Conservation (phyloP, 2,888 invertebrate species). For the Augochlorella aurata region DNA sequence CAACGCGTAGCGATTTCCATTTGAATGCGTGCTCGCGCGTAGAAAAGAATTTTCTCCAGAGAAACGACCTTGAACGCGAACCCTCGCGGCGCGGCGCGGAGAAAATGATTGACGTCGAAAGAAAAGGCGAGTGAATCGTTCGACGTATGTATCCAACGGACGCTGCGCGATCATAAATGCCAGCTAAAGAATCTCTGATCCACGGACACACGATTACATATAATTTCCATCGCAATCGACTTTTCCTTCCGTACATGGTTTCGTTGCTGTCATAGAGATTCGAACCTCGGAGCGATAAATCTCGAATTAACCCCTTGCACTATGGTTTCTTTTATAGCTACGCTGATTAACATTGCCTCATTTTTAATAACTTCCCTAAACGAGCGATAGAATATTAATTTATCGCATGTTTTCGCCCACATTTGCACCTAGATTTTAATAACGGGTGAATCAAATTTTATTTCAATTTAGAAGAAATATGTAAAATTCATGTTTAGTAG, state of each 20-base stretch:
- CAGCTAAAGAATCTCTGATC: not conserved
- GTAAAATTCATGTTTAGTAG: too few relatives aligned
- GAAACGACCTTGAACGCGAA: slow-evolving; percentile 11
- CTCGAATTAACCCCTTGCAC: too few relatives aligned
- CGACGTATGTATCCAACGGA: not conserved
- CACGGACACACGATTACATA: not conserved
- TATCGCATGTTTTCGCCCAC: too few relatives aligned
- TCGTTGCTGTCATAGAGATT: not conserved
- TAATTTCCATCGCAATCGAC: not conserved
- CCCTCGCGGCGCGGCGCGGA: not conserved
- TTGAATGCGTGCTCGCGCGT: not conserved
- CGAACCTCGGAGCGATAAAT: too few relatives aligned
- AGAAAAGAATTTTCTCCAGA: slow-evolving; percentile 26
- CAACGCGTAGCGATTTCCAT: slow-evolving; percentile 38
- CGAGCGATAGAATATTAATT: too few relatives aligned
- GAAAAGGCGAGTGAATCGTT: not conserved
- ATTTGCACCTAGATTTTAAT: too few relatives aligned
- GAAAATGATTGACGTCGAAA: not conserved
- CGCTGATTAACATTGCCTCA: too few relatives aligned
- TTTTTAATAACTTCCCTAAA: too few relatives aligned
- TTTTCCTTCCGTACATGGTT: not conserved
- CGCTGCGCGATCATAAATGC: not conserved
- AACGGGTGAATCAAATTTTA: too few relatives aligned
- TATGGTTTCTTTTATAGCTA: too few relatives aligned
- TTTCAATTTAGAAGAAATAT: too few relatives aligned